A percentile compares a stretch with the other conserved stretches of the same genome.
These are phyloP conservation scores for Semicossyphus pulcher DNA, from an alignment of 2,113 vertebrate species.

Conservation along the genomic window DNA sequence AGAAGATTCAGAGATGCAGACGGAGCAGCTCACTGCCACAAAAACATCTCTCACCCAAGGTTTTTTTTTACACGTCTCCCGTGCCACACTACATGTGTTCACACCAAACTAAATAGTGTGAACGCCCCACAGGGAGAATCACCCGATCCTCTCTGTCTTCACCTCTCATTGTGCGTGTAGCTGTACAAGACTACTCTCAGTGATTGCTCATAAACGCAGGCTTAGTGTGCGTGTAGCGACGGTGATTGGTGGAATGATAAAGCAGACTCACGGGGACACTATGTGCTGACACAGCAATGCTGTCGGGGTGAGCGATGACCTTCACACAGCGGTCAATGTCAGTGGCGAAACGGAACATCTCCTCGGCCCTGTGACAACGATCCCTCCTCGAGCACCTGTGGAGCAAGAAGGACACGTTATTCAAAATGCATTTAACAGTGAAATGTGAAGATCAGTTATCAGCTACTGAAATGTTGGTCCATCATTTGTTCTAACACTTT, in stretches of 20 bases:
- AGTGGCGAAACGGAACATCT: slow-evolving; percentile 88
- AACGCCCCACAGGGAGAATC: slow-evolving; percentile 1
- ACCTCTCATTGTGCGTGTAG: slow-evolving; percentile 28
- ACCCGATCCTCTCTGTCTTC: slow-evolving; percentile 6
- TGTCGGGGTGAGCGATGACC: slow-evolving; percentile 89
- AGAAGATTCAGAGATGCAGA: slow-evolving; percentile 20
- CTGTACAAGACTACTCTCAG: slow-evolving; percentile 45
- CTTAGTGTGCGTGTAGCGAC: slow-evolving; percentile 43
- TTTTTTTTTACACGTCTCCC: slow-evolving; percentile 11
- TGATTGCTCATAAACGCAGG: slow-evolving; percentile 51
- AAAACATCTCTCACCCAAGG: slow-evolving; percentile 23
- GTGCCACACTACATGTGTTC: slow-evolving; percentile 14
- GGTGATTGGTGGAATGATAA: slow-evolving; percentile 37
- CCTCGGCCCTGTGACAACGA: slow-evolving; percentile 87
- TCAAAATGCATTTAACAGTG: background rate
- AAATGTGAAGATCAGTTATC: too few species aligned
- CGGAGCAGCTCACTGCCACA: background rate
- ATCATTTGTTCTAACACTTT: too few species aligned
- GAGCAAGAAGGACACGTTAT: background rate
- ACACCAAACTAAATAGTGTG: slow-evolving; percentile 30
- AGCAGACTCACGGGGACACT: slow-evolving; percentile 84
- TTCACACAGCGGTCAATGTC: slow-evolving; percentile 89
- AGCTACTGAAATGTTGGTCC: too few species aligned
- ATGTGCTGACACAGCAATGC: slow-evolving; percentile 92
- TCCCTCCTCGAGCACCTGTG: slow-evolving; percentile 91